Evolutionary conservation across 2,888 invertebrate genomes (phyloP).

Genomic region (Melolontha melolontha): DNA sequence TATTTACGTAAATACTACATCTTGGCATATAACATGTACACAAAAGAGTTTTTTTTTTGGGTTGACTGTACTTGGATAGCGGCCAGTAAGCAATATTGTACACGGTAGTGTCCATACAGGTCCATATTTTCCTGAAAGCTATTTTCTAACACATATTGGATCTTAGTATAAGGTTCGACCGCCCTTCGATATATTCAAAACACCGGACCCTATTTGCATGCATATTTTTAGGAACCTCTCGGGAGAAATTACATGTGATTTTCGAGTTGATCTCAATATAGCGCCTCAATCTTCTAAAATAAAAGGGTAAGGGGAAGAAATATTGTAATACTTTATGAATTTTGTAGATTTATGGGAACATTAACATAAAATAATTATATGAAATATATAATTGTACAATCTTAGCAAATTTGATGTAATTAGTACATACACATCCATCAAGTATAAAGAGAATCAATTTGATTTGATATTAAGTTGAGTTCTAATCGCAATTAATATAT

Average conservation of each 20-base stretch:
- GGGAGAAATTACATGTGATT: conserved; percentile 52
- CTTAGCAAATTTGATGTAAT: too few relatives aligned
- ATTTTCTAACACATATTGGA: conserved; percentile 64
- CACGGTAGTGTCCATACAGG: conserved; percentile 59
- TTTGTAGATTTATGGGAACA: neutral
- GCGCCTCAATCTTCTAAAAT: conserved; percentile 29
- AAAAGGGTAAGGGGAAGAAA: conserved; percentile 10
- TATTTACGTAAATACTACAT: neutral
- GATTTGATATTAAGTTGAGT: too few relatives aligned
- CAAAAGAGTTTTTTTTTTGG: conserved; percentile 16
- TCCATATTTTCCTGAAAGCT: conserved; percentile 65
- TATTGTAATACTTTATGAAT: neutral
- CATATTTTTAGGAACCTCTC: conserved; percentile 50
- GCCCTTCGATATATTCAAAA: conserved; percentile 57
- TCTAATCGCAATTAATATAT: too few relatives aligned
- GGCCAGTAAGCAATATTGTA: conserved; percentile 62
- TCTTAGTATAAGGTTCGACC: conserved; percentile 54
- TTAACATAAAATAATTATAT: too few relatives aligned
- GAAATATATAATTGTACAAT: too few relatives aligned
- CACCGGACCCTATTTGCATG: conserved; percentile 53
- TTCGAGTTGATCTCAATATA: conserved; percentile 42
- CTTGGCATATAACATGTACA: neutral
- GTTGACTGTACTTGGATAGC: conserved; percentile 41
- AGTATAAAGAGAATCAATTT: too few relatives aligned
- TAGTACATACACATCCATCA: too few relatives aligned